A percentile compares a stretch with the other conserved stretches of the same genome.
Conservation (phyloP, 2,888 invertebrate genomes). For the Periphyllus acericola region DNA sequence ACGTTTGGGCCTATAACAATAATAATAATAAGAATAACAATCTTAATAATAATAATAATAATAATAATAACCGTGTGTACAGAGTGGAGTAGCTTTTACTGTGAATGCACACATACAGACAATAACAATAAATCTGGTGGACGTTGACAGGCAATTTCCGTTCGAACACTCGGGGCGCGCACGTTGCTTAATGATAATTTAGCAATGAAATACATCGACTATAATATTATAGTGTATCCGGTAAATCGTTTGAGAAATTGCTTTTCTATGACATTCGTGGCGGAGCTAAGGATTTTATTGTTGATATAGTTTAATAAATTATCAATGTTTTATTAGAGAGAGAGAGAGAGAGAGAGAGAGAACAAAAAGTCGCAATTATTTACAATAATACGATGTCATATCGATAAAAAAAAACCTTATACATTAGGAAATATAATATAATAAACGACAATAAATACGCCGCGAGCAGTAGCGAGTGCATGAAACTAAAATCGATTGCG, state of each 20-base stretch:
- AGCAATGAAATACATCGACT: conserved; percentile 2
- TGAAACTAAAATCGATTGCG: too few relatives aligned
- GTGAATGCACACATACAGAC: not conserved
- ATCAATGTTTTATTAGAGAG: not conserved
- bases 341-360: too few relatives aligned
- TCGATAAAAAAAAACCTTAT: too few relatives aligned
- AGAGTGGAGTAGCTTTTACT: not conserved
- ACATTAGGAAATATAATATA: too few relatives aligned
- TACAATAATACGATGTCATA: too few relatives aligned
- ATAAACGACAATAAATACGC: too few relatives aligned
- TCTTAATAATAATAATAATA: not conserved
- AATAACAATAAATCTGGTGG: conserved; percentile 36
- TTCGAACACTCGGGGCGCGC: conserved; percentile 12
- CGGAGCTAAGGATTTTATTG: not conserved
- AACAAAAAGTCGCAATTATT: not conserved
- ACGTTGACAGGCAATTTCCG: conserved; percentile 51
- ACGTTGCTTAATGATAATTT: conserved; percentile 45
- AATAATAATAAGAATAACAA: too few relatives aligned
- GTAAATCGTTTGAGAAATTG: conserved; percentile 4
- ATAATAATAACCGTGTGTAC: too few relatives aligned
- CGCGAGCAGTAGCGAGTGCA: too few relatives aligned
- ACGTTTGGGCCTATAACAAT: not conserved
- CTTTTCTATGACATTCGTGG: not conserved
- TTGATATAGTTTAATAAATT: not conserved
- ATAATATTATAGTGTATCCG: not conserved